A percentile compares a stretch with the other conserved stretches of the same genome.
phyloP scores from a whole-genome alignment of 2,888 invertebrate species.

The Cerastis rubricosa region DNA sequence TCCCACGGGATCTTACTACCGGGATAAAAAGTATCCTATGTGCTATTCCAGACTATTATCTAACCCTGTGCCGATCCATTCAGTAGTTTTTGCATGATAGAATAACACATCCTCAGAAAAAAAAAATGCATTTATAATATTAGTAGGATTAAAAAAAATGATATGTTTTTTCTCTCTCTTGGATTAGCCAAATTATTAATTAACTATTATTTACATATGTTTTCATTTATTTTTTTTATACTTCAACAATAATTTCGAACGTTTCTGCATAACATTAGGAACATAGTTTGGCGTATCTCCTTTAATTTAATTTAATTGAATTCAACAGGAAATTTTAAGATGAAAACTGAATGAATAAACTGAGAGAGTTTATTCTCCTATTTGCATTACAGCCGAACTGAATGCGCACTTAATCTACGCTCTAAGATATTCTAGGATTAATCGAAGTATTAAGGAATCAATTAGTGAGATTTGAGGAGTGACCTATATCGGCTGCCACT shows the following conservation, averaged over 20 bases:
- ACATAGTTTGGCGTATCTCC: too few species aligned
- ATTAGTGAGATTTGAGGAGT: constrained; percentile 29
- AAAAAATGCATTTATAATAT: too few species aligned
- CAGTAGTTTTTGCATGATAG: too few species aligned
- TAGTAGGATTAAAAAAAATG: too few species aligned
- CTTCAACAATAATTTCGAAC: background rate
- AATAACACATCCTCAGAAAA: too few species aligned
- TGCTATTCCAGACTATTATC: too few species aligned
- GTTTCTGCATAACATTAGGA: background rate
- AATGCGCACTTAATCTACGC: constrained; percentile 34
- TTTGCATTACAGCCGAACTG: constrained; percentile 12
- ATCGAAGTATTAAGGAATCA: constrained; percentile 33
- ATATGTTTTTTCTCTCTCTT: too few species aligned
- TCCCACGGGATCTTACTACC: too few species aligned
- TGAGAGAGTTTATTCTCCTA: background rate
- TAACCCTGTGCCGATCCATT: too few species aligned
- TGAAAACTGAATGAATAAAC: background rate
- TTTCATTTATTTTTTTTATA: background rate
- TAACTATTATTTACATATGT: background rate
- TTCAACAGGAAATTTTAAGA: constrained; percentile 8
- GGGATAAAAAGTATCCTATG: too few species aligned
- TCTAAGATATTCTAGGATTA: constrained; percentile 28
- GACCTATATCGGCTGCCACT: constrained; percentile 20
- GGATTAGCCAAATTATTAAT: background rate
- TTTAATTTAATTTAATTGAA: constrained; percentile 4